Conservation (phyloP, 2,113 vertebrate genomes). For the Pseudois nayaur region DNA sequence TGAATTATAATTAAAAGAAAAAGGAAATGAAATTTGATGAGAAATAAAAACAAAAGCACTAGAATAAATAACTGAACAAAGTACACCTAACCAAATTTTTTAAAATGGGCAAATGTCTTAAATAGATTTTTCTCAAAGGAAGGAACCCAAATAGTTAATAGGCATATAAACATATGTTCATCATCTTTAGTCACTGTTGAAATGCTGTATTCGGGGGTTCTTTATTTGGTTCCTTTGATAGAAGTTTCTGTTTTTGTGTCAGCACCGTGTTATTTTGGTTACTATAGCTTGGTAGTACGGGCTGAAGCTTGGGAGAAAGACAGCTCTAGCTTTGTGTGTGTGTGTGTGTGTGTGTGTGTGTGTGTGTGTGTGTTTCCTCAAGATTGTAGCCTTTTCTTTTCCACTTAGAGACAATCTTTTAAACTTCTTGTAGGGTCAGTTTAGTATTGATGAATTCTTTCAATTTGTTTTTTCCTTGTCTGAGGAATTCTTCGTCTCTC, state of each 20-base stretch:
- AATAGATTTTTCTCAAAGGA: not conserved
- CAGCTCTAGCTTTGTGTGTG: fast-evolving
- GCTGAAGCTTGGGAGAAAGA: not conserved
- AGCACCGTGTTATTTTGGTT: not conserved
- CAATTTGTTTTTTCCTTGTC: not conserved
- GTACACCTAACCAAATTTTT: not conserved
- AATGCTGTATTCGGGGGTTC: not conserved
- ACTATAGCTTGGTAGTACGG: not conserved
- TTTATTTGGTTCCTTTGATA: not conserved
- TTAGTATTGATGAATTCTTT: not conserved
- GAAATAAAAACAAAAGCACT: not conserved
- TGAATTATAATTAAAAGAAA: not conserved
- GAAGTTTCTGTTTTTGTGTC: not conserved
- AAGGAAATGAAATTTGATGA: not conserved
- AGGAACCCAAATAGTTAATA: not conserved
- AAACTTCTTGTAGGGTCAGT: not conserved
- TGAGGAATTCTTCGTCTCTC: not conserved
- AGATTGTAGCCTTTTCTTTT: not conserved
- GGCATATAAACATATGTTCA: not conserved
- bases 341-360: not conserved
- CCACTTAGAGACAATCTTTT: not conserved
- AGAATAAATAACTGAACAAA: not conserved
- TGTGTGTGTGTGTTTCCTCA: not conserved
- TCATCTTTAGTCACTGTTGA: not conserved
- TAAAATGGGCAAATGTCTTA: not conserved